phyloP scores from a whole-genome alignment of 1,140 invertebrate genomes.

The Brachionus angularis region DNA sequence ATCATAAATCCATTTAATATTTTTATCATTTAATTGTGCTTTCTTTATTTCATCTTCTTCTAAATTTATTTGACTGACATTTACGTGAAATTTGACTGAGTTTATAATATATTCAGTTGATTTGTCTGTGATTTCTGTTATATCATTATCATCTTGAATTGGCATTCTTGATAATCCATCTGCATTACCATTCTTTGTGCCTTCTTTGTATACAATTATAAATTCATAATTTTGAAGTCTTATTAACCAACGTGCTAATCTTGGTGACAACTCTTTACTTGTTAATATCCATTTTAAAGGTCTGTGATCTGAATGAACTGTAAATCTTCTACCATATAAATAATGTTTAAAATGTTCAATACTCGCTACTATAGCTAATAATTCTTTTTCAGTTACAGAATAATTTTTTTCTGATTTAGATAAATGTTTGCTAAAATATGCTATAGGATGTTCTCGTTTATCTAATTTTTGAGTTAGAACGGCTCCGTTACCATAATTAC shows the following conservation, averaged over 20 bases:
- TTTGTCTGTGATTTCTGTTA: no score
- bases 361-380: slow-evolving; percentile 54
- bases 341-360: slow-evolving; percentile 56
- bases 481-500: slow-evolving; percentile 53
- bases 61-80: no score
- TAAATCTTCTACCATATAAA: slow-evolving; percentile 56
- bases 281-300: slow-evolving; percentile 55
- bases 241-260: background rate
- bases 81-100: no score
- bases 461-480: slow-evolving; percentile 51
- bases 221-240: background rate
- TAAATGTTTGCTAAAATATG: background rate
- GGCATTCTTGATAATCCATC: slow-evolving; percentile 45
- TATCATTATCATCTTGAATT: no score
- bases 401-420: slow-evolving; percentile 44
- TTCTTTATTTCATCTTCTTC: no score
- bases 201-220: background rate
- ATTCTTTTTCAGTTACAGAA: slow-evolving; percentile 52
- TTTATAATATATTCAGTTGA: no score
- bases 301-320: slow-evolving; percentile 59
- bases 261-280: slow-evolving; percentile 26
- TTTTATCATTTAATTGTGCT: no score
- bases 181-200: background rate
- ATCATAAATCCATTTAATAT: no score
- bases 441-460: background rate